These are phyloP conservation scores for Syritta pipiens DNA, from an alignment of 2,888 invertebrate genomes.

Conservation along the genomic window DNA sequence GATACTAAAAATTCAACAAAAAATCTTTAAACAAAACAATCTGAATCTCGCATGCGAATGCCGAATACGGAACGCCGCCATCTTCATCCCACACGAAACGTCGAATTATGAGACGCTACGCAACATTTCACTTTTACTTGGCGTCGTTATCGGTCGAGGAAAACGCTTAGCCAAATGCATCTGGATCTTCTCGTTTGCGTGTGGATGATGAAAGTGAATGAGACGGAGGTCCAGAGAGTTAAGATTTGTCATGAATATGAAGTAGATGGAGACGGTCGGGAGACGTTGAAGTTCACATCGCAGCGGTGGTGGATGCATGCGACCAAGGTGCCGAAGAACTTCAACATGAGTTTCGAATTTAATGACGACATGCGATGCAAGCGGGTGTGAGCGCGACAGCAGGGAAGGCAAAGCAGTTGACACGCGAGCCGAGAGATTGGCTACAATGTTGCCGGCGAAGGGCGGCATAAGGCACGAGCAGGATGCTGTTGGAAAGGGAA, in stretches of 20 bases:
- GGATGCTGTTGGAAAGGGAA: too few species aligned
- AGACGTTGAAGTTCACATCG: too few species aligned
- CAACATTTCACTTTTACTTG: slow-evolving; percentile 49
- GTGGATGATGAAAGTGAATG: slow-evolving; percentile 44
- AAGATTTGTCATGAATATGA: too few species aligned
- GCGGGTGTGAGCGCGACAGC: too few species aligned
- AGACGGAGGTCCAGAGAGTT: slow-evolving; percentile 9
- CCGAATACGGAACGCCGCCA: too few species aligned
- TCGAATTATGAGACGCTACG: slow-evolving; percentile 29
- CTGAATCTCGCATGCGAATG: slow-evolving; percentile 32
- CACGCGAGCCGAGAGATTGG: too few species aligned
- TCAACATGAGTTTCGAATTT: slow-evolving; percentile 38
- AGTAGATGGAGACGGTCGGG: too few species aligned
- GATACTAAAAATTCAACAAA: too few species aligned
- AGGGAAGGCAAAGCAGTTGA: too few species aligned
- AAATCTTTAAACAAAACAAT: slow-evolving; percentile 10
- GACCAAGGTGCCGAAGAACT: slow-evolving; percentile 22
- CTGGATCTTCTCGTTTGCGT: slow-evolving; percentile 33
- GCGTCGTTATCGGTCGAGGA: slow-evolving; percentile 13
- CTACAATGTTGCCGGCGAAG: too few species aligned
- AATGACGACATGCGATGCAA: slow-evolving; percentile 53
- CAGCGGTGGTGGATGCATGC: slow-evolving; percentile 22
- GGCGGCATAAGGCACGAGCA: too few species aligned
- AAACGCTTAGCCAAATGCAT: slow-evolving; percentile 20
- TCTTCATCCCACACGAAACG: slow-evolving; percentile 37